Evolutionary conservation across 2,888 invertebrate genomes (phyloP).

Genomic region (Eurois occulta): DNA sequence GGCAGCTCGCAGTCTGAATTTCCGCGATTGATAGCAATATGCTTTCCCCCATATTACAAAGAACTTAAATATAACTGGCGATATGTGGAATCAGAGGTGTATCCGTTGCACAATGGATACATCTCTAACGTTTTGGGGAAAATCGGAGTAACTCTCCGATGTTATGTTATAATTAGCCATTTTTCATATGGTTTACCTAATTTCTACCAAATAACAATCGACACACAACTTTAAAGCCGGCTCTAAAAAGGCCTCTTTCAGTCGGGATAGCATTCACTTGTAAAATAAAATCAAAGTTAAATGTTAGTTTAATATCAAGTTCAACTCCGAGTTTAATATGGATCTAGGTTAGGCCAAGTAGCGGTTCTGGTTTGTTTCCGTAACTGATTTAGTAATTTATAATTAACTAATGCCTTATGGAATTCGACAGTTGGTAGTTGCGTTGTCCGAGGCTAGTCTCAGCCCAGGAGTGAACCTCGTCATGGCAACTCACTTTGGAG

Average conservation of each 20-base stretch:
- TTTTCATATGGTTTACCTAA: not conserved
- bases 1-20: no score
- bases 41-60: no score
- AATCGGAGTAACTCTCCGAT: not conserved
- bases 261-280: not conserved
- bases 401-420: not conserved
- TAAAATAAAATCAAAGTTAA: not conserved
- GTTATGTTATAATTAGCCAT: not conserved
- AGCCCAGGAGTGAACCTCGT: no score
- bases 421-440: no score
- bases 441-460: no score
- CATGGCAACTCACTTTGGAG: no score
- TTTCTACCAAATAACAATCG: not conserved
- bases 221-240: not conserved
- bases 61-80: no score
- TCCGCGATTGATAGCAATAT: no score
- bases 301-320: not conserved
- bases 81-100: no score
- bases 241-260: not conserved
- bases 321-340: slow-evolving; percentile 5
- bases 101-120: no score
- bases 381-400: not conserved
- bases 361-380: not conserved
- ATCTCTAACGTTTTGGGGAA: no score
- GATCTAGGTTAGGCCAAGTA: slow-evolving; percentile 19